A percentile compares a stretch with the other conserved stretches of the same genome.
phyloP scores from a whole-genome alignment of 2,888 invertebrate species.

The Cerceris ruficornis region DNA sequence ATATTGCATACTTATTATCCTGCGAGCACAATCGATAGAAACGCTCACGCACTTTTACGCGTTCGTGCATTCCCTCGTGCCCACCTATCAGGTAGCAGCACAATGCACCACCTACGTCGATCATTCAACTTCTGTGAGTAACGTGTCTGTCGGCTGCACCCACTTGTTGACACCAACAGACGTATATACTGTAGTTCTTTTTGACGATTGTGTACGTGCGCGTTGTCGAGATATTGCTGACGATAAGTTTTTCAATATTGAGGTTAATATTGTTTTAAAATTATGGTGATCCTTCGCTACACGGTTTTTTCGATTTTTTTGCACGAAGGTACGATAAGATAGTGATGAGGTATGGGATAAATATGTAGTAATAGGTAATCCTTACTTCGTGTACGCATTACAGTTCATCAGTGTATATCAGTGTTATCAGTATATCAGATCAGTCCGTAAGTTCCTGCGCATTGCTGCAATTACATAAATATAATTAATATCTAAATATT shows the following conservation, averaged over 20 bases:
- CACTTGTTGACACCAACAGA: constrained; percentile 45
- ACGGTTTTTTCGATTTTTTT: no score
- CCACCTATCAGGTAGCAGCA: constrained; percentile 50
- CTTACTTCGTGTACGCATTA: no score
- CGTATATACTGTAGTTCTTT: constrained; percentile 33
- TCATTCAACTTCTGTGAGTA: constrained; percentile 51
- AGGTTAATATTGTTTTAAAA: no score
- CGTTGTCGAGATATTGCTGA: constrained; percentile 13
- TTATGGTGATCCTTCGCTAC: no score
- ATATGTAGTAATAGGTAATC: no score
- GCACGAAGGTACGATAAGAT: no score
- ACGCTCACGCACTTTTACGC: constrained; percentile 49
- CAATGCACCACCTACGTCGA: constrained; percentile 53
- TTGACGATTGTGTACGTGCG: constrained; percentile 17
- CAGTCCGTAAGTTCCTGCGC: no score
- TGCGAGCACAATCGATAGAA: constrained; percentile 50
- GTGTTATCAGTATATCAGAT: no score
- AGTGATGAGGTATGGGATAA: no score
- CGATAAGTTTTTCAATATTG: neutral
- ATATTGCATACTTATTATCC: constrained; percentile 58
- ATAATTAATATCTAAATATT: no score
- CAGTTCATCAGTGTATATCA: no score
- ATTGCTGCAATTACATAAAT: no score
- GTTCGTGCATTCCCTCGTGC: constrained; percentile 44
- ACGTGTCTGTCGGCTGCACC: constrained; percentile 48